phyloP scores from a whole-genome alignment of 2,113 vertebrate species.

The Antechinus stuartii region DNA sequence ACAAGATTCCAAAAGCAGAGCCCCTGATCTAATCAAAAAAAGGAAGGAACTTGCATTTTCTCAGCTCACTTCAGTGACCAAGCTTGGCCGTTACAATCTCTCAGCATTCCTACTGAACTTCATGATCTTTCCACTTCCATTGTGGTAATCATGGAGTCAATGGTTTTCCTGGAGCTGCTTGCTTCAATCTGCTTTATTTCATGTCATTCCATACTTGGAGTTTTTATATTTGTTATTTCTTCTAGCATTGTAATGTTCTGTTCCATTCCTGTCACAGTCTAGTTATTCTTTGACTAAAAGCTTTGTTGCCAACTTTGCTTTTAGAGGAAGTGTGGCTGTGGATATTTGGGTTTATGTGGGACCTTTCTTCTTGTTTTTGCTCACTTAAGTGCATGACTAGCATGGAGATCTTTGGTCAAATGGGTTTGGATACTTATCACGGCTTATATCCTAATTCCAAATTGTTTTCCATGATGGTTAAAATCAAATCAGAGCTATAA shows the following conservation, averaged over 20 bases:
- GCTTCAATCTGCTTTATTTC: neutral
- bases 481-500: neutral
- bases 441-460: neutral
- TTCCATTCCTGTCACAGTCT: neutral
- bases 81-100: neutral
- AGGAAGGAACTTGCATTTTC: neutral
- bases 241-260: neutral
- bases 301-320: neutral
- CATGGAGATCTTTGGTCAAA: neutral
- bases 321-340: neutral
- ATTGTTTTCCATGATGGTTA: neutral
- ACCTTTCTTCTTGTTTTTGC: neutral
- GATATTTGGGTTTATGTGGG: neutral
- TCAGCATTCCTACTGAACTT: neutral
- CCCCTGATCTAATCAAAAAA: neutral
- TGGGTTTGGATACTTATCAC: neutral
- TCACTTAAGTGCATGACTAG: neutral
- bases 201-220: neutral
- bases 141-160: neutral
- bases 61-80: neutral
- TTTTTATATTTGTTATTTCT: neutral
- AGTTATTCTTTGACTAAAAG: neutral
- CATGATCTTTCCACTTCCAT: neutral
- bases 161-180: neutral
- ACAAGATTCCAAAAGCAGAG: rapidly evolving